phyloP scores from a whole-genome alignment of 2,888 invertebrate genomes.

The Ochlodes sylvanus region DNA sequence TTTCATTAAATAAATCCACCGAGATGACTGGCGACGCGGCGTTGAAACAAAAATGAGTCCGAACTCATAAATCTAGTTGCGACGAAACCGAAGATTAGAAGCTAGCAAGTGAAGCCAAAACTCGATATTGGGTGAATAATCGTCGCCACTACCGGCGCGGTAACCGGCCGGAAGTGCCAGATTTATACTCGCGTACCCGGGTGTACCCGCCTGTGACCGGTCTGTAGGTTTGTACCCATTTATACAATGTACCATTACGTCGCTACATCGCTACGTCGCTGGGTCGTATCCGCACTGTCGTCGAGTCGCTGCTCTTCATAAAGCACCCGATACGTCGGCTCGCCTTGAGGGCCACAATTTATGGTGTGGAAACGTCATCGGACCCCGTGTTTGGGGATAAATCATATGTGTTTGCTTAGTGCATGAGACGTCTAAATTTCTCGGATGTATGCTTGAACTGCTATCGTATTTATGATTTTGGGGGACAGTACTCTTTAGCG shows the following conservation, averaged over 20 bases:
- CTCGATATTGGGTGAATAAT: conserved; percentile 85
- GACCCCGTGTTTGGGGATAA: conserved; percentile 74
- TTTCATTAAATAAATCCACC: conserved; percentile 8
- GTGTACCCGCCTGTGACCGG: conserved; percentile 58
- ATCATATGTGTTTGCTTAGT: conserved; percentile 78
- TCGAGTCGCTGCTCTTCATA: conserved; percentile 76
- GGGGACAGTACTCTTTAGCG: conserved; percentile 37
- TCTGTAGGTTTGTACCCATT: conserved; percentile 41
- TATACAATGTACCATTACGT: conserved; percentile 46
- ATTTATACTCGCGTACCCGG: conserved; percentile 74
- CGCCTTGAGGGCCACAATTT: conserved; percentile 81
- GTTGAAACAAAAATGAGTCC: conserved; percentile 30
- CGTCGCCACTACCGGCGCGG: conserved; percentile 83
- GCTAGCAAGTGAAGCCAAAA: conserved; percentile 82
- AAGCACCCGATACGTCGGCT: conserved; percentile 76
- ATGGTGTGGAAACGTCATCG: conserved; percentile 83
- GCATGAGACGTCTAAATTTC: conserved; percentile 70
- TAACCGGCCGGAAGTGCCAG: conserved; percentile 79
- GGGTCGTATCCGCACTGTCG: conserved; percentile 69
- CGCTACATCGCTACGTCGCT: conserved; percentile 24
- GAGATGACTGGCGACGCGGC: conserved; percentile 11
- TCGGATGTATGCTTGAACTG: conserved; percentile 58
- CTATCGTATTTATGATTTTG: conserved; percentile 53
- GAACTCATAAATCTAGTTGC: conserved; percentile 67
- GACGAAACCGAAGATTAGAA: conserved; percentile 80